Percentiles rank a stretch among this genome's conserved stretches.
Evolutionary conservation across 2,888 invertebrate species (phyloP).

Genomic region (Hypomecis atomaria): DNA sequence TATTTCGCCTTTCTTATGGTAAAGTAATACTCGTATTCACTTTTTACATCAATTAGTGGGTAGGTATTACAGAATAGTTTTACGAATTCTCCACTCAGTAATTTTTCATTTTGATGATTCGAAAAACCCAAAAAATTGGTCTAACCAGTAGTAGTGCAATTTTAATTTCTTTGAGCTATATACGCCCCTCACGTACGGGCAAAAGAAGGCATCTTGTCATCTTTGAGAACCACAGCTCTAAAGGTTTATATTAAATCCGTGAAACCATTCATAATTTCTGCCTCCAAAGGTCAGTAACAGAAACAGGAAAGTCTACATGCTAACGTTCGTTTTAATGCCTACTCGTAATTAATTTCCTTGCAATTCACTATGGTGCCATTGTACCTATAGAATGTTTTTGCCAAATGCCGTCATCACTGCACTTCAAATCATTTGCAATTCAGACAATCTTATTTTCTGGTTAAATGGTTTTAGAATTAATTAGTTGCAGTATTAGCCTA

Average conservation of each 20-base stretch:
- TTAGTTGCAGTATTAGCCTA: background rate
- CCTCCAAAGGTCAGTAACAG: conserved; percentile 26
- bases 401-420: conserved; percentile 1
- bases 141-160: no score
- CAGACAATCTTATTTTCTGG: background rate
- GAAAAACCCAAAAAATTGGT: no score
- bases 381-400: conserved; percentile 5
- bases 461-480: background rate
- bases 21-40: no score
- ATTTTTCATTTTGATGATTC: no score
- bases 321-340: conserved; percentile 8
- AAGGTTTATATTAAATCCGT: conserved; percentile 30
- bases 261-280: conserved; percentile 31
- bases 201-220: no score
- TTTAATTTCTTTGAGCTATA: no score
- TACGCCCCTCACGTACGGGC: no score
- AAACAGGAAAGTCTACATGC: conserved; percentile 22
- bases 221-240: conserved; percentile 1
- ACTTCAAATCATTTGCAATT: conserved; percentile 1
- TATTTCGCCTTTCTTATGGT: no score
- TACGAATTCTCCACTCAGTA: no score
- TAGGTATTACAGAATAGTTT: no score
- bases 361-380: conserved; percentile 7
- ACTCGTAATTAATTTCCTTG: conserved; percentile 1
- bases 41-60: no score